A percentile compares a stretch with the other conserved stretches of the same genome.
These are phyloP conservation scores for Daboia siamensis DNA, from an alignment of 2,113 vertebrate species.

Conservation along the genomic window DNA sequence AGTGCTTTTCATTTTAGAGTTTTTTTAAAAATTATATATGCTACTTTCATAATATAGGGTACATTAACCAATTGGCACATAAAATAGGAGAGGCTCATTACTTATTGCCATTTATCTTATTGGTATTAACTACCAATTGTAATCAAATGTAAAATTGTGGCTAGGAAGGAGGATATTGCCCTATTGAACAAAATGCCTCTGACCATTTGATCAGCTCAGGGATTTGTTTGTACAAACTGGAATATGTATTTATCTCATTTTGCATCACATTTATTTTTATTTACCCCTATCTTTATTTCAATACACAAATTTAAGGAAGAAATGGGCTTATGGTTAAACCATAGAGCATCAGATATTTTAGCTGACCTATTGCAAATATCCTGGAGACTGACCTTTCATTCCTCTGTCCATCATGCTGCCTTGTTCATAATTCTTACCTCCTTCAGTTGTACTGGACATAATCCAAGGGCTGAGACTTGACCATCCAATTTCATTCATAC, in stretches of 20 bases:
- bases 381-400: neutral
- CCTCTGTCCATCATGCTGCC: neutral
- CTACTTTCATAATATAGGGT: neutral
- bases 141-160: neutral
- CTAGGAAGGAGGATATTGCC: neutral
- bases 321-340: neutral
- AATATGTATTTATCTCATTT: neutral
- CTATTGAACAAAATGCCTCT: neutral
- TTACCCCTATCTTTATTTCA: neutral
- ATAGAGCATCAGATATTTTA: neutral
- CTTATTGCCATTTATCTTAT: neutral
- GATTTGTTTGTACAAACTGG: neutral
- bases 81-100: neutral
- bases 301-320: neutral
- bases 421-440: slow-evolving; percentile 71
- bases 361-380: neutral
- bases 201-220: neutral
- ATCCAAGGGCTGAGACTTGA: slow-evolving; percentile 76
- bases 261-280: neutral
- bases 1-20: neutral
- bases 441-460: slow-evolving; percentile 84
- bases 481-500: slow-evolving; percentile 85
- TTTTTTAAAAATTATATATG: no score
- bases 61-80: neutral
- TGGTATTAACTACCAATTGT: neutral